phyloP scores from a whole-genome alignment of 2,888 invertebrate species.

The Junonia oenone region DNA sequence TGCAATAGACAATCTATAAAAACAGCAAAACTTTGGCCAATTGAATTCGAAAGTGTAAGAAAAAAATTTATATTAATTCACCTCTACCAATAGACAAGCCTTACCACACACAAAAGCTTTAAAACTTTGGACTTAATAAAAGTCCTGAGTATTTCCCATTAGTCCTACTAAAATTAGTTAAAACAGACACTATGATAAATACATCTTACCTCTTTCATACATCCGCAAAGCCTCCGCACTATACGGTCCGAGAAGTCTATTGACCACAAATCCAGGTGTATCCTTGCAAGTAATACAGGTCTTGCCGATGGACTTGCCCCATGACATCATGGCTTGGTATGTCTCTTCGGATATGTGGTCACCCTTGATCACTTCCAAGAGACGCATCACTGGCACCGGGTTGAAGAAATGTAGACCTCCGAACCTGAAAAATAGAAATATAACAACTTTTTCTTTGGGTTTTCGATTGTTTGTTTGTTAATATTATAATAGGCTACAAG shows the following conservation, averaged over 20 bases:
- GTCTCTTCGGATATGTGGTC: slow-evolving; percentile 88
- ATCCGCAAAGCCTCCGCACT: slow-evolving; percentile 89
- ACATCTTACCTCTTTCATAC: slow-evolving; percentile 89
- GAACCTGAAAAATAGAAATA: slow-evolving; percentile 70
- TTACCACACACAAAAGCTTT: too few relatives aligned
- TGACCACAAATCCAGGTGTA: slow-evolving; percentile 95
- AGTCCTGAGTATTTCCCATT: too few relatives aligned
- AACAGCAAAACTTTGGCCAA: too few relatives aligned
- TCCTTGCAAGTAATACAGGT: slow-evolving; percentile 93
- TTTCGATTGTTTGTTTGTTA: too few relatives aligned
- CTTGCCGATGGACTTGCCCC: slow-evolving; percentile 91
- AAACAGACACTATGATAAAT: too few relatives aligned
- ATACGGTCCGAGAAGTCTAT: slow-evolving; percentile 91
- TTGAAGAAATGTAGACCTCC: slow-evolving; percentile 96
- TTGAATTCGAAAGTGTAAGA: too few relatives aligned
- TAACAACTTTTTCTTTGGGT: too few relatives aligned
- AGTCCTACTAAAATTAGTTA: too few relatives aligned
- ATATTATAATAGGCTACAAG: too few relatives aligned
- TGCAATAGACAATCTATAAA: too few relatives aligned
- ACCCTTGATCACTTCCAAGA: slow-evolving; percentile 90
- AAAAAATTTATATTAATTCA: too few relatives aligned
- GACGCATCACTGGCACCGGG: slow-evolving; percentile 94
- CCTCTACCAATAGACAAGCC: too few relatives aligned
- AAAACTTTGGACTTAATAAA: not conserved
- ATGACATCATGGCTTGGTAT: slow-evolving; percentile 84